Evolutionary conservation across 2,888 invertebrate species (phyloP), one percentile per base, ranked within the genome.

Genomic region (Carterocephalus palaemon): DNA sequence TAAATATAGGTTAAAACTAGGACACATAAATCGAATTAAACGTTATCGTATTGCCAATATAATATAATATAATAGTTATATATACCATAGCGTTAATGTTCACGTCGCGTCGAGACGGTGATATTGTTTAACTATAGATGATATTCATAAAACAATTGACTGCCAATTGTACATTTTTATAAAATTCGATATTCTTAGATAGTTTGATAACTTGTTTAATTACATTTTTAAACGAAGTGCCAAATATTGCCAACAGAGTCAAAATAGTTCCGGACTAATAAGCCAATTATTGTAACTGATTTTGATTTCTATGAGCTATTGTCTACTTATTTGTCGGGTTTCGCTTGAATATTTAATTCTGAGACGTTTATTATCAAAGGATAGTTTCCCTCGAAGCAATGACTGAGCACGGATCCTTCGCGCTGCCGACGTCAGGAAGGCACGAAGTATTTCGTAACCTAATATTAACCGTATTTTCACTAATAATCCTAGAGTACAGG

Each of bases 401-500:
- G 83, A 83, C 82, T 84, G 84, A 85, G 64, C 52, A 62, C 64
- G 71, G 62, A 58, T 62, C 53, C 52, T 64, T 59, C 52, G 59
- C 59, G 66, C 61, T 61, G 49, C 53, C 60, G 52, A 57, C 53
- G 53, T 49, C 46, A 53, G 46, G 17, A 33, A 48, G 54, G 55
- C 60, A 55, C 46, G 39, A 24, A 63, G 64, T 70, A 39, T 46
- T 46, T 38, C 57, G 56, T 72, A 70, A 62, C 58, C 54, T 73
- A 70, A 70, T 46, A 39, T 66, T 67, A 69, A 67, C 69, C 59
- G 62, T 78, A 70, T 70, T 67, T 70, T 79, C 81, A 78, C 74
- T 73, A 78, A 74, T 81, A 79, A 85, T 80, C 80, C 83, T 85
- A 85, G 83, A 82, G 74, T 80, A 86, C 86, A 86, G 86, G 86